Percentiles rank a stretch among this genome's conserved stretches.
phyloP scores from a whole-genome alignment of 2,113 vertebrate genomes.

The Ariopsis seemanni region DNA sequence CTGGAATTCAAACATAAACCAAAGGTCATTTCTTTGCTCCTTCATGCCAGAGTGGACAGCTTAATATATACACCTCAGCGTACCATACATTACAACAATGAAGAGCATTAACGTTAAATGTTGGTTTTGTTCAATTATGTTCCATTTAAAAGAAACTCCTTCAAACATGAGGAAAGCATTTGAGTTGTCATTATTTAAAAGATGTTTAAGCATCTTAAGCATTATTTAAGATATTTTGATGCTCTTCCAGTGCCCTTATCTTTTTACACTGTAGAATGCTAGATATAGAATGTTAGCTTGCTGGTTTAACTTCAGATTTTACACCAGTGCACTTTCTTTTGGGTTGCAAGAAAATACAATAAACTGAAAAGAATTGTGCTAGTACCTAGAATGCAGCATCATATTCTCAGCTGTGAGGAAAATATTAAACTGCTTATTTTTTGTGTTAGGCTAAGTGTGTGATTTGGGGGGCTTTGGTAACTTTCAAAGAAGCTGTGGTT shows the following conservation, averaged over 20 bases:
- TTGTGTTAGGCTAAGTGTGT: slow-evolving; percentile 39
- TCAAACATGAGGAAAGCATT: not conserved
- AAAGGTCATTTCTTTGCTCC: not conserved
- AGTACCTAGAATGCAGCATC: not conserved
- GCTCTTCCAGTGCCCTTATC: not conserved
- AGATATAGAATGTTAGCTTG: not conserved
- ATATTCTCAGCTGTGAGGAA: slow-evolving; percentile 45
- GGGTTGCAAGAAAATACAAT: not conserved
- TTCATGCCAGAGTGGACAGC: not conserved
- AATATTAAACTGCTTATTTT: slow-evolving; percentile 49
- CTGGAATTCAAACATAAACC: not conserved
- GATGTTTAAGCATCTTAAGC: not conserved
- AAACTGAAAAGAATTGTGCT: not conserved
- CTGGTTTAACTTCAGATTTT: not conserved
- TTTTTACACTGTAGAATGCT: not conserved
- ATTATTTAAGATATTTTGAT: not conserved
- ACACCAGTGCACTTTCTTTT: not conserved
- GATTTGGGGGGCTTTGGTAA: slow-evolving; percentile 34
- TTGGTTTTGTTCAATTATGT: slow-evolving; percentile 35
- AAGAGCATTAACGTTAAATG: not conserved
- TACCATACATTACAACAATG: not conserved
- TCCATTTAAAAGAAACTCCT: not conserved
- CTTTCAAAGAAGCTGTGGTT: slow-evolving; percentile 60
- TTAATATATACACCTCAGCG: not conserved
- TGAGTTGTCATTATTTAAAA: not conserved